Conservation (phyloP, 2,797 vertebrate species). For the Dendrocincla tyrannina region DNA sequence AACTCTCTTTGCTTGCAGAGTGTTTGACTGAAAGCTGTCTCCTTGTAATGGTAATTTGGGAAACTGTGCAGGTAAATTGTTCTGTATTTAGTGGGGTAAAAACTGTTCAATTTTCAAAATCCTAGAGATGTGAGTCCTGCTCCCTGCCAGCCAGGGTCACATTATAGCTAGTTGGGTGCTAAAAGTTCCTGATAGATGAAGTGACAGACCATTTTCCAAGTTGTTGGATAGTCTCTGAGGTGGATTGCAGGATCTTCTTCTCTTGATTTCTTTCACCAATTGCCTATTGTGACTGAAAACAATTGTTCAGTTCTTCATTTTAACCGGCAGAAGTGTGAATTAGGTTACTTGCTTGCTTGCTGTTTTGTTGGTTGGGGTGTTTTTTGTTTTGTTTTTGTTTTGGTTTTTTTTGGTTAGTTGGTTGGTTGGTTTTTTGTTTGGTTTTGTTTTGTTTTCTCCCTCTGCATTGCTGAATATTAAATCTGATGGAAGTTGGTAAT, state of each 20-base stretch:
- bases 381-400: neutral
- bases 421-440: neutral
- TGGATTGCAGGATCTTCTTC: neutral
- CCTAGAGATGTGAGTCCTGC: neutral
- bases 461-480: neutral
- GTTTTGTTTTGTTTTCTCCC: neutral
- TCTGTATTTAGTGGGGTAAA: neutral
- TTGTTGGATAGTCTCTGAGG: neutral
- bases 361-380: neutral
- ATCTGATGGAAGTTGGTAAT: neutral
- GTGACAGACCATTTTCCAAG: neutral
- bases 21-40: neutral
- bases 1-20: neutral
- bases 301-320: conserved; percentile 22
- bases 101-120: neutral
- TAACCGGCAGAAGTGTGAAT: neutral
- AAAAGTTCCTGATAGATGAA: conserved; percentile 6
- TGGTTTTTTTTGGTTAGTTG: neutral
- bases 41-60: neutral
- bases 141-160: neutral
- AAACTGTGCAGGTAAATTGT: neutral
- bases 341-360: neutral
- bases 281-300: conserved; percentile 40
- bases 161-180: neutral
- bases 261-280: neutral